Conservation (phyloP, 2,113 vertebrate genomes). For the Blennius ocellaris region DNA sequence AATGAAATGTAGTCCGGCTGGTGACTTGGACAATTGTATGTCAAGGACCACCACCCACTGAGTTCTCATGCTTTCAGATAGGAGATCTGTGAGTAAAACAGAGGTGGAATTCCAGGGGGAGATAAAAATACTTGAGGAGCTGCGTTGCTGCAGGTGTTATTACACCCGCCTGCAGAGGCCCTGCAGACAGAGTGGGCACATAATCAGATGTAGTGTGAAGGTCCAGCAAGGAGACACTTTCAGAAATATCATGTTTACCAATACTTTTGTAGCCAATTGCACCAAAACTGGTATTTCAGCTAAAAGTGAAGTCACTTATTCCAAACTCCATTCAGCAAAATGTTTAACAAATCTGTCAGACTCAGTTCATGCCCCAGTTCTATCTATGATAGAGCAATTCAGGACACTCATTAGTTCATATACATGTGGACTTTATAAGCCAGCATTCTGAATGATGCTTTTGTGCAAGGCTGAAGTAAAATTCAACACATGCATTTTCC, state of each 20-base stretch:
- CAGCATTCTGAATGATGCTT: conserved; percentile 61
- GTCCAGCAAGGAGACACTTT: conserved; percentile 22
- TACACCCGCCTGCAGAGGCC: conserved; percentile 67
- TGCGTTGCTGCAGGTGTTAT: conserved; percentile 78
- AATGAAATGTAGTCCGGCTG: conserved; percentile 24
- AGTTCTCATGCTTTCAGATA: conserved; percentile 40
- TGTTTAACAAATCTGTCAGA: not conserved
- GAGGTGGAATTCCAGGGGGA: conserved; percentile 72
- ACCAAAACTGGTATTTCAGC: not conserved
- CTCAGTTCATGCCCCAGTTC: not conserved
- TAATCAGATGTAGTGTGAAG: conserved; percentile 3
- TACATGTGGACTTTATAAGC: not conserved
- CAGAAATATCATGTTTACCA: conserved; percentile 10
- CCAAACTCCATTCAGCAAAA: not conserved
- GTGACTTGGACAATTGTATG: conserved; percentile 43
- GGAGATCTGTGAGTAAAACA: conserved; percentile 38
- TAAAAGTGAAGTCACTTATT: not conserved
- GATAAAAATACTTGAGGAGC: conserved; percentile 79
- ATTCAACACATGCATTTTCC: conserved; percentile 42
- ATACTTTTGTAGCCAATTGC: not conserved
- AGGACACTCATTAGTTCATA: not conserved
- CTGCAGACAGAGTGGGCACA: conserved; percentile 30
- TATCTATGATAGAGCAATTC: not conserved
- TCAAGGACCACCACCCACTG: conserved; percentile 14
- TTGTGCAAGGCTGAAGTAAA: conserved; percentile 42